These are phyloP conservation scores for Myrmecobius fasciatus DNA, from an alignment of 2,113 vertebrate species.

Conservation along the genomic window DNA sequence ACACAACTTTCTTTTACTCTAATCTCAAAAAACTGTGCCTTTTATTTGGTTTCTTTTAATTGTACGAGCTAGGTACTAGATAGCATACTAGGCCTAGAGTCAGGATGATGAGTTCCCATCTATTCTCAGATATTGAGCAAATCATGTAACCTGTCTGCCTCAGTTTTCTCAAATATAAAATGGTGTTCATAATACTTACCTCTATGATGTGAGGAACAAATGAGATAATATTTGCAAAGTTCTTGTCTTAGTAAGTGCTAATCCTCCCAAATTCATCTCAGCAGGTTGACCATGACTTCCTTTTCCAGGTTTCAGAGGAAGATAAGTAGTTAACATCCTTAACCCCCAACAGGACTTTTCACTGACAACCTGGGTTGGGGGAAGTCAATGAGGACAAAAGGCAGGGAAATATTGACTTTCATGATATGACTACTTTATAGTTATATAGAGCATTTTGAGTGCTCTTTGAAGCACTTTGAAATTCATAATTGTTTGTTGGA, in stretches of 20 bases:
- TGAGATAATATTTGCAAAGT: not conserved
- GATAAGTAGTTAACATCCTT: not conserved
- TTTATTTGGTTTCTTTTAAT: not conserved
- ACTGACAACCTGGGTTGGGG: not conserved
- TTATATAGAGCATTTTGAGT: not conserved
- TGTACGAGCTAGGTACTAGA: not conserved
- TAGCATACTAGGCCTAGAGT: not conserved
- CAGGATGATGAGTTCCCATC: not conserved
- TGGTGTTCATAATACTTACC: not conserved
- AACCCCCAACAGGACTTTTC: not conserved
- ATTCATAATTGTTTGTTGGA: not conserved
- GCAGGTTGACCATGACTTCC: not conserved
- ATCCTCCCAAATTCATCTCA: not conserved
- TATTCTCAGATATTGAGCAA: not conserved
- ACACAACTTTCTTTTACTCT: not conserved
- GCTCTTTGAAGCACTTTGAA: not conserved
- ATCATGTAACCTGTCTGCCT: not conserved
- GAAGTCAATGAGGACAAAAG: not conserved
- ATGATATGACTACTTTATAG: not conserved
- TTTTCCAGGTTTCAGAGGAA: not conserved
- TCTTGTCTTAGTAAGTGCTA: not conserved
- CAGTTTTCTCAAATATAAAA: not conserved
- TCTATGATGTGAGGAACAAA: not conserved
- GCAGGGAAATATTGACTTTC: not conserved
- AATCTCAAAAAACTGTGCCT: not conserved